Conservation (phyloP, 2,797 vertebrate genomes). For the Rhinella marina region DNA sequence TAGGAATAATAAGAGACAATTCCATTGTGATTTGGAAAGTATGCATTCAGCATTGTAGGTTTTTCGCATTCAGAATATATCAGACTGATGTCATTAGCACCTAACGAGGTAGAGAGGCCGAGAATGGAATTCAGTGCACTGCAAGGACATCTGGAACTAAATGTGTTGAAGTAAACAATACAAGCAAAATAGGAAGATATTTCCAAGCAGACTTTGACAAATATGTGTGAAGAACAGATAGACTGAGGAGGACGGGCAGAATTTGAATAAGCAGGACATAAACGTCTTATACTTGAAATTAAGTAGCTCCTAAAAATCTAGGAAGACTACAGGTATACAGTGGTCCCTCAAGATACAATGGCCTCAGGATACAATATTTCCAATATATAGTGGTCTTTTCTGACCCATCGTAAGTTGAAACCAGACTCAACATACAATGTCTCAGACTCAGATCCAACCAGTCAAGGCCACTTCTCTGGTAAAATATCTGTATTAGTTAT, state of each 20-base stretch:
- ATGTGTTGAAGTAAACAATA: constrained; percentile 35
- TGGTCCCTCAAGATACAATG: too few species aligned
- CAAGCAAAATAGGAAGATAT: constrained; percentile 25
- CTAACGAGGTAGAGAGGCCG: constrained; percentile 37
- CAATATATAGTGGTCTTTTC: too few species aligned
- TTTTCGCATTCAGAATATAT: constrained; percentile 67
- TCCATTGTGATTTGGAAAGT: neutral
- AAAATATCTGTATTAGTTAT: too few species aligned
- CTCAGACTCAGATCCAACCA: too few species aligned
- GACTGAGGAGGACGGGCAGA: neutral
- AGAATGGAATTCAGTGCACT: constrained; percentile 36
- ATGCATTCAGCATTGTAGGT: constrained; percentile 8
- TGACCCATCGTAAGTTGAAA: too few species aligned
- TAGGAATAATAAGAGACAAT: constrained; percentile 7
- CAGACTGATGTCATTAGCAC: constrained; percentile 65
- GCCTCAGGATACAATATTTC: too few species aligned
- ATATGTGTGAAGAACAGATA: constrained; percentile 34
- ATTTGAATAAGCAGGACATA: neutral
- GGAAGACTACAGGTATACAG: neutral
- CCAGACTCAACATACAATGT: too few species aligned
- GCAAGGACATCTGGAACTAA: constrained; percentile 46
- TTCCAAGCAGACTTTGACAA: constrained; percentile 32
- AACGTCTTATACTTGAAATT: constrained; percentile 8
- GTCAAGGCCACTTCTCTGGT: too few species aligned
- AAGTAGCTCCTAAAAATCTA: constrained; percentile 3